Base-by-base conservation (phyloP, 2,113 vertebrate species). In the Abramis brama region DNA sequence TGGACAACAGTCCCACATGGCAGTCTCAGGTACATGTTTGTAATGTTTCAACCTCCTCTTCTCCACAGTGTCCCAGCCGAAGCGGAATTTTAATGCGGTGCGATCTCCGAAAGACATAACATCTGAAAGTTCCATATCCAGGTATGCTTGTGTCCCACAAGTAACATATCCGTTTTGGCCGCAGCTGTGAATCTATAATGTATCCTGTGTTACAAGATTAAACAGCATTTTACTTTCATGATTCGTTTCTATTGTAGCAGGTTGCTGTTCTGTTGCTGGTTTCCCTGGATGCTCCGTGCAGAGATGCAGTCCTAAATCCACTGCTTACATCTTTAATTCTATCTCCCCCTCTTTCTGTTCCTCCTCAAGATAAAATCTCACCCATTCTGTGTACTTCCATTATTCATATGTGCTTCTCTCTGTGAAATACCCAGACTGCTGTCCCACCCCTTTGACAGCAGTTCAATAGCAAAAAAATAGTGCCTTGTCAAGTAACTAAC, bases 221-320 rank as follows among this genome's bases (percentile, higher is more conserved):
- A 62, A 6, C 50, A 78, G 13, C 27, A 57, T 64, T 68, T 70
- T 30, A 71, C 12, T 74, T 47, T 25, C 59, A 19, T 86, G 33
- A 60, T 55, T 6, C 21, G 50, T 86, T 78, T 76, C 2, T 39
- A 27, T 84, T 86, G 15, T 78, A 89, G 88, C 94, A 98, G 97
- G 94, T 94, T 98, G 91, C 96, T 98, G 86, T 98, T 98, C 94
- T 97, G 97, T 91, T 98, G 97, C 89, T 98, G 97, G 97, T 98
- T 98, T 83, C 97, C 97, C 5, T 98, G 97, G 97, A 97, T 98
- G 96, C 94, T 98, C 78, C 96, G 97, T 45, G 95, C 97, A 0
- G 97, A 98, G 94, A 97, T 97, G 96, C 97, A 97, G 93, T 96
- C 97, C 64, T 98, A 97, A 88, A 94, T 90, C 87, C 71, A 86